Evolutionary conservation across 2,113 vertebrate genomes (phyloP).

Genomic region (Micromys minutus): DNA sequence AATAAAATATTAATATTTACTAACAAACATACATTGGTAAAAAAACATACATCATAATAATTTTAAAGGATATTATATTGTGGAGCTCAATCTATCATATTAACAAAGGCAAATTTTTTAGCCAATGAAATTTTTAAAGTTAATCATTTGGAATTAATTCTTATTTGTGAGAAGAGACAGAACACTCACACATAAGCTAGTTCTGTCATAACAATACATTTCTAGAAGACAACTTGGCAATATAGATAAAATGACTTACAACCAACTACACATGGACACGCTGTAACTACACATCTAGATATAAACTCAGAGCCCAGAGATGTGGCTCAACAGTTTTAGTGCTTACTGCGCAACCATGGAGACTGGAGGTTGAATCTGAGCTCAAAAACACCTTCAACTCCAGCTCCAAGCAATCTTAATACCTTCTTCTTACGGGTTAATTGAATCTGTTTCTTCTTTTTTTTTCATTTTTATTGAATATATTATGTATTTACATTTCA

Average conservation of each 20-base stretch:
- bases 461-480: too few species aligned
- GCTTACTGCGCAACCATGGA: not conserved
- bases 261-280: not conserved
- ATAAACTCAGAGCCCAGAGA: not conserved
- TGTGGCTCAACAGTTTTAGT: not conserved
- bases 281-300: not conserved
- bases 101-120: slow-evolving; percentile 53
- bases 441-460: too few species aligned
- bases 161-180: not conserved
- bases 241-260: not conserved
- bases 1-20: not conserved
- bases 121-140: not conserved
- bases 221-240: not conserved
- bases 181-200: not conserved
- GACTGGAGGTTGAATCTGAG: not conserved
- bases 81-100: slow-evolving; percentile 23
- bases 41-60: not conserved
- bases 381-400: not conserved
- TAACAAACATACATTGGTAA: not conserved
- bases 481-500: too few species aligned
- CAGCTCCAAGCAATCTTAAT: not conserved
- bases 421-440: too few species aligned
- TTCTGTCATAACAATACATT: not conserved
- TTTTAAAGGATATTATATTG: not conserved
- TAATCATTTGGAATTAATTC: not conserved